These are phyloP conservation scores for Monomorium pharaonis DNA, from an alignment of 1,140 invertebrate species.

Conservation along the genomic window DNA sequence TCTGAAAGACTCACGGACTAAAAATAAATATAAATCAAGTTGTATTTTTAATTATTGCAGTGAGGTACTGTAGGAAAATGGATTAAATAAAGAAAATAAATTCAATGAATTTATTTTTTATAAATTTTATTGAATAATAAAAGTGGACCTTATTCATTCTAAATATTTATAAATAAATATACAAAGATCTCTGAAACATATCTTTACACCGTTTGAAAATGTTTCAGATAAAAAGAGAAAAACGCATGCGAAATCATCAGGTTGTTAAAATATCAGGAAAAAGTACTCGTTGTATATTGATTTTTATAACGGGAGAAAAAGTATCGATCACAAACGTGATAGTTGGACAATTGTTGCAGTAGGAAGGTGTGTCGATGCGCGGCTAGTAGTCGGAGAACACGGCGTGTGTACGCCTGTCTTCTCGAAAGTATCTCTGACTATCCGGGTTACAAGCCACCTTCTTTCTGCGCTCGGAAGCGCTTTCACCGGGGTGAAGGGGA, in stretches of 20 bases:
- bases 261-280: background rate
- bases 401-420: background rate
- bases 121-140: no score
- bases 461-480: slow-evolving; percentile 66
- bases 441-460: slow-evolving; percentile 73
- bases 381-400: slow-evolving; percentile 17
- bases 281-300: background rate
- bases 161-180: background rate
- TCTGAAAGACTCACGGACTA: background rate
- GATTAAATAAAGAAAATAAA: no score
- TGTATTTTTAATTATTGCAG: background rate
- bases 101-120: no score
- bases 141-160: no score
- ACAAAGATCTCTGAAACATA: background rate
- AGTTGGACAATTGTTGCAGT: background rate
- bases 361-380: background rate
- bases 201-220: background rate
- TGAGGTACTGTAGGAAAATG: no score
- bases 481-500: slow-evolving; percentile 60
- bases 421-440: slow-evolving; percentile 67
- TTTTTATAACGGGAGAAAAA: background rate
- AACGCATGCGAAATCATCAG: background rate
- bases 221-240: background rate
- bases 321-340: background rate
- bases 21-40: background rate